Base-by-base conservation (phyloP, 2,113 vertebrate genomes). In the Neomonachus schauinslandi region DNA sequence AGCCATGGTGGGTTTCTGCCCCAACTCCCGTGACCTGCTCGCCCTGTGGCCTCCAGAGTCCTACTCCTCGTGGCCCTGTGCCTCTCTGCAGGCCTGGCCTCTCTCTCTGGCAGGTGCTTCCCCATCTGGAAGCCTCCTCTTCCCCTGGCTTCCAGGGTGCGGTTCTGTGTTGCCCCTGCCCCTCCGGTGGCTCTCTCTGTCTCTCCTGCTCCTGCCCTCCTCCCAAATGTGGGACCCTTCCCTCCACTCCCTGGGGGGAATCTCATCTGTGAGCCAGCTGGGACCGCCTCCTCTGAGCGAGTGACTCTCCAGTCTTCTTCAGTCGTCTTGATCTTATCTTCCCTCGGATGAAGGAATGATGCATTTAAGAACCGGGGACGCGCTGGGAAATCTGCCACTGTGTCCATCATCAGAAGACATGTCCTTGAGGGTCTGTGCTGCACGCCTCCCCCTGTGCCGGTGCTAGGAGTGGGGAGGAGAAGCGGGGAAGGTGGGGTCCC, bases 311-410 rank as follows among this genome's bases (percentile, higher is more conserved):
- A 12, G 28, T 69, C 39, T 69, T 92, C 67, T 36, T 67, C 59
- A 36, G 71, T 39, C 28, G 57, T 82, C 59, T 69, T 77, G 46
- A 83, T 36, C 53, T 76, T 82, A 10, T 59, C 71, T 91, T 93
- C 65, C 65, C 49, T 80, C 59, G 19, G 76, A n/a, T 31, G 71
- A 91, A 49, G 63, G 74, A 96, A 63, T 59, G 28, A 89, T 53
- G 76, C 33, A 51, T 59, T 84, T 90, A 57, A 92, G 61, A 97
- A 93, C 59, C 7, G 14, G 16, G 31, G 24, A 46, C 12, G 19
- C 4, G 13, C 33, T 76, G 51, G 80, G 63, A 90, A 79, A 39
- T 77, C 63, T 4, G n/a, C 74, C 49, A 28, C 19, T 9, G 15
- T 82, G 33, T 84, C 65, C 24, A 13, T 86, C 4, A 61, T 61